Conservation (phyloP, 1,140 invertebrate genomes). For the Gonatopus flavifemur region DNA sequence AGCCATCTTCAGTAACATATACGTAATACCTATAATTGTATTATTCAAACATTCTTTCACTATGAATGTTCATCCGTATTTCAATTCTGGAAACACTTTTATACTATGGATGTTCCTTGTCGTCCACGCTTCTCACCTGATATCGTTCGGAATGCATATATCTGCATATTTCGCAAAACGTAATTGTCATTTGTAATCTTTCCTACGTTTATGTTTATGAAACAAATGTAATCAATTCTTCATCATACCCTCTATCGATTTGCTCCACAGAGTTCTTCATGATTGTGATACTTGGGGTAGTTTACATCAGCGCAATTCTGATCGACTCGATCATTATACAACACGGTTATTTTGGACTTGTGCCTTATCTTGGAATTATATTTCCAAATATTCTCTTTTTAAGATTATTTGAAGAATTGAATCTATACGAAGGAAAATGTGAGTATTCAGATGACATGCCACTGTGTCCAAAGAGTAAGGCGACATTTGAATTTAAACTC, state of each 20-base stretch:
- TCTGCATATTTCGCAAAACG: constrained; percentile 48
- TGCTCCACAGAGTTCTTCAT: no score
- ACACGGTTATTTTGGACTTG: constrained; percentile 2
- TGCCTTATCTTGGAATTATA: constrained; percentile 31
- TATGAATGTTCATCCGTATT: constrained; percentile 39
- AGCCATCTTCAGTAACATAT: constrained; percentile 39
- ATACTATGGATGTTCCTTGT: constrained; percentile 50
- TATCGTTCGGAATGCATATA: constrained; percentile 51
- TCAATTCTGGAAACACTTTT: constrained; percentile 49
- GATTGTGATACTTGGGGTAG: no score
- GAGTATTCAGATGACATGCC: no score
- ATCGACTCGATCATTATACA: no score
- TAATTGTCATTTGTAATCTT: constrained; percentile 26
- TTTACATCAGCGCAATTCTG: no score
- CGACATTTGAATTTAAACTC: no score
- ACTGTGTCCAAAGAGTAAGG: no score
- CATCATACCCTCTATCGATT: no score
- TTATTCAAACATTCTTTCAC: constrained; percentile 45
- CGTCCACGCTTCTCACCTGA: constrained; percentile 40
- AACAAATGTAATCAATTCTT: no score
- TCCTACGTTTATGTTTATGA: neutral
- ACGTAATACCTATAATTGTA: constrained; percentile 40
- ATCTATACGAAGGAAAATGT: constrained; percentile 30
- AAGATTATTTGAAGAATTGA: constrained; percentile 34
- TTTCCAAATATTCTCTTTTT: constrained; percentile 32